phyloP scores from a whole-genome alignment of 2,888 invertebrate species.

The Tillus elongatus region DNA sequence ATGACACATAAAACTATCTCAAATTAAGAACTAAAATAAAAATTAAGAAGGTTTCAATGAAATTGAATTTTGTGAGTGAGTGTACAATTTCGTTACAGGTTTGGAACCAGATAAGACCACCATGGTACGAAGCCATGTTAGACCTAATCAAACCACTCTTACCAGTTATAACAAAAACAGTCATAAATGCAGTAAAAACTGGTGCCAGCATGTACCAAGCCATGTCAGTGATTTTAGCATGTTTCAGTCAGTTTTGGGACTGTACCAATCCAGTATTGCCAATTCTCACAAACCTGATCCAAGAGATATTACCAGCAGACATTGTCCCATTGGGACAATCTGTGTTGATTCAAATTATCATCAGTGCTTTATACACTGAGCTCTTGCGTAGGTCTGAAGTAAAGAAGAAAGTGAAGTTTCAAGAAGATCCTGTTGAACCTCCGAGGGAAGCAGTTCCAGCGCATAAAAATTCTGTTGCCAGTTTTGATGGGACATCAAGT shows the following conservation, averaged over 20 bases:
- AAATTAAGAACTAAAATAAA: too few species aligned
- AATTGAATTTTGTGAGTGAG: too few species aligned
- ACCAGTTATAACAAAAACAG: conserved; percentile 55
- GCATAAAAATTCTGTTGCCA: conserved; percentile 14
- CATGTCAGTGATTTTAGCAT: conserved; percentile 63
- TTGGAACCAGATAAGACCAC: conserved; percentile 71
- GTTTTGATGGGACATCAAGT: conserved; percentile 26
- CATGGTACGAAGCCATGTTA: conserved; percentile 67
- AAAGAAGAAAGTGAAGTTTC: conserved; percentile 26
- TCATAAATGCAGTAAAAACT: conserved; percentile 61
- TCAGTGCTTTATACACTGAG: conserved; percentile 60
- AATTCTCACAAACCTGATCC: conserved; percentile 47
- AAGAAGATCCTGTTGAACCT: conserved; percentile 10
- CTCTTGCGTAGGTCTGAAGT: conserved; percentile 47
- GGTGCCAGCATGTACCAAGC: conserved; percentile 76
- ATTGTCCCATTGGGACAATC: conserved; percentile 62
- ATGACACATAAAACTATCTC: too few species aligned
- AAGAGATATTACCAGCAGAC: conserved; percentile 61
- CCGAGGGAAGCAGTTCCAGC: conserved; percentile 4
- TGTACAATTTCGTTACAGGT: conserved; percentile 48
- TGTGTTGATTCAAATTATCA: conserved; percentile 60
- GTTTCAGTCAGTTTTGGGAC: conserved; percentile 60
- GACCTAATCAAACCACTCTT: conserved; percentile 55
- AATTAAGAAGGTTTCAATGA: too few species aligned
- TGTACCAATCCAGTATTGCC: conserved; percentile 55